phyloP scores from a whole-genome alignment of 2,888 invertebrate genomes.

The Agonopterix heracliana region DNA sequence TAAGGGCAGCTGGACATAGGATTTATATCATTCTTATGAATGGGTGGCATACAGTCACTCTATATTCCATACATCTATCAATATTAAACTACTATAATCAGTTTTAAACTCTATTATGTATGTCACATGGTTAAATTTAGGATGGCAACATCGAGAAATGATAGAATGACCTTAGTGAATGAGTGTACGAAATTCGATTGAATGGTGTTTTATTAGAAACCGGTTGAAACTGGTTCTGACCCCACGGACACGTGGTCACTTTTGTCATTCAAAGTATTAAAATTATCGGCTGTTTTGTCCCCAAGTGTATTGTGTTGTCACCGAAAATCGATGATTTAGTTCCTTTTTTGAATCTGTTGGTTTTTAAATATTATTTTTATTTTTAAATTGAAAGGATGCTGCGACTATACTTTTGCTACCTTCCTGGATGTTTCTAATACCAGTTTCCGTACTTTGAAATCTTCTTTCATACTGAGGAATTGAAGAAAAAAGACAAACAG shows the following conservation, averaged over 20 bases:
- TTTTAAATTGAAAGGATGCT: background rate
- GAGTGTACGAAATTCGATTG: constrained; percentile 57
- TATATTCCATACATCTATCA: no score
- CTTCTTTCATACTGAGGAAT: no score
- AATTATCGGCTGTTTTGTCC: constrained; percentile 63
- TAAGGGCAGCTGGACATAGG: constrained; percentile 53
- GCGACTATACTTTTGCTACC: no score
- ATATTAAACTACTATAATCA: constrained; percentile 6
- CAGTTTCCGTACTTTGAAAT: no score
- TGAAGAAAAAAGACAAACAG: no score
- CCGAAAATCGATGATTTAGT: constrained; percentile 27
- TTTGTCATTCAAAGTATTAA: constrained; percentile 61
- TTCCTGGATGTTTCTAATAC: no score
- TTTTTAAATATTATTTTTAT: background rate
- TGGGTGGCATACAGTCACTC: constrained; percentile 32
- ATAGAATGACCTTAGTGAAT: constrained; percentile 19
- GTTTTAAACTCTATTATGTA: background rate
- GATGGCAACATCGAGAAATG: background rate
- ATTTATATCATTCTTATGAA: constrained; percentile 29
- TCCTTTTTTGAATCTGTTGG: background rate
- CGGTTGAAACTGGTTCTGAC: constrained; percentile 61
- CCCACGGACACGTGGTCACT: constrained; percentile 66
- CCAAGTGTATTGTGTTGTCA: constrained; percentile 27
- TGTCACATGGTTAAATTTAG: background rate
- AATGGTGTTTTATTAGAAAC: constrained; percentile 65